A percentile compares a stretch with the other conserved stretches of the same genome.
Conservation (phyloP, 2,797 vertebrate species). For the Buphagus erythrorhynchus region DNA sequence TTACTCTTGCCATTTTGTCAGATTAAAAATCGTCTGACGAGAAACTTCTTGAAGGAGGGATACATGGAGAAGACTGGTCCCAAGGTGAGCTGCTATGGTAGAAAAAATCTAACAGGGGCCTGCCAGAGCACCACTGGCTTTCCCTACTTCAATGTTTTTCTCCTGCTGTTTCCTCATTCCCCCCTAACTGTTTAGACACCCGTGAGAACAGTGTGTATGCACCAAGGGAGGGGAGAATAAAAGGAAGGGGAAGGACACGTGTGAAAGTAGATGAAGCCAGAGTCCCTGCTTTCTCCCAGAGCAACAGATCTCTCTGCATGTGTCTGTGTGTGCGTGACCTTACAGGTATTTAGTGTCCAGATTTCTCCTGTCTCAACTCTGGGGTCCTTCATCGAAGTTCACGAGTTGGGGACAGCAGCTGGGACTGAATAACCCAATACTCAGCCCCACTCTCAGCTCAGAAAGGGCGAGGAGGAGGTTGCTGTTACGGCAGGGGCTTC, state of each 20-base stretch:
- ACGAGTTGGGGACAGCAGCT: not conserved
- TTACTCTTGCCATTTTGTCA: slow-evolving; percentile 54
- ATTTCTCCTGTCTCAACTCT: slow-evolving; percentile 24
- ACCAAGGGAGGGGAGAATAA: slow-evolving; percentile 50
- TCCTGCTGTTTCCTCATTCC: slow-evolving; percentile 38
- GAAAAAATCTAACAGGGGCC: not conserved
- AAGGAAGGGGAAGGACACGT: slow-evolving; percentile 52
- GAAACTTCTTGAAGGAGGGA: slow-evolving; percentile 90
- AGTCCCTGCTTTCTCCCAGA: slow-evolving; percentile 49
- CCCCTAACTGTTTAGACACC: slow-evolving; percentile 30
- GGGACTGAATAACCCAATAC: not conserved
- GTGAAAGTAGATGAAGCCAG: slow-evolving; percentile 44
- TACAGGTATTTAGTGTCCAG: slow-evolving; percentile 21
- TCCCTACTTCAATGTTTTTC: slow-evolving; percentile 2
- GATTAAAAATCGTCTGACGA: slow-evolving; percentile 86
- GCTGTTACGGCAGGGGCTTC: not conserved
- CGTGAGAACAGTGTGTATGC: not conserved
- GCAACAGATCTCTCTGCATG: slow-evolving; percentile 7
- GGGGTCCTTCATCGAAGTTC: not conserved
- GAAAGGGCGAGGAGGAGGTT: not conserved
- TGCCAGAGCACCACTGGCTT: not conserved
- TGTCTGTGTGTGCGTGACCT: slow-evolving; percentile 1
- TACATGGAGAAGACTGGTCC: slow-evolving; percentile 94
- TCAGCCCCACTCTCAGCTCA: not conserved
- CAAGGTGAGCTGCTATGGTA: slow-evolving; percentile 72